Evolutionary conservation across 2,113 vertebrate species (phyloP).

Genomic region (Carassius gibelio): DNA sequence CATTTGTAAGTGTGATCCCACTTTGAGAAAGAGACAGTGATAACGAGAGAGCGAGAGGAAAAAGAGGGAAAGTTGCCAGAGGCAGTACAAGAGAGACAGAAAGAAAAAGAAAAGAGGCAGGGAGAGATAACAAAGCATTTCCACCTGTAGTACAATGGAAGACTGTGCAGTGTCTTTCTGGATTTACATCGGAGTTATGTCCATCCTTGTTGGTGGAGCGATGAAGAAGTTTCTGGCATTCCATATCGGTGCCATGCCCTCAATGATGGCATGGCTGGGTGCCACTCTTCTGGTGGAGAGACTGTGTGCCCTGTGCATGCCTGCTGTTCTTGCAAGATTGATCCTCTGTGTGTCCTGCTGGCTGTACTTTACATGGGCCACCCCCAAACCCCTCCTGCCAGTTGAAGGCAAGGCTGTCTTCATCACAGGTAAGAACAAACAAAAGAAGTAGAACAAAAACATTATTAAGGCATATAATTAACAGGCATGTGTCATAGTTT

Average conservation of each 20-base stretch:
- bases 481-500: neutral
- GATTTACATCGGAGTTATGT: slow-evolving; percentile 72
- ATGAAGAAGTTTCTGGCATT: slow-evolving; percentile 71
- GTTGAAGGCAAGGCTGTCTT: slow-evolving; percentile 70
- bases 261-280: slow-evolving; percentile 72
- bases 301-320: slow-evolving; percentile 68
- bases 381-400: slow-evolving; percentile 47
- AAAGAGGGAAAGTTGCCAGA: slow-evolving; percentile 24
- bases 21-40: slow-evolving; percentile 33
- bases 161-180: slow-evolving; percentile 71
- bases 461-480: neutral
- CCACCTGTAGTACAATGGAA: slow-evolving; percentile 64
- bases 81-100: slow-evolving; percentile 12
- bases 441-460: neutral
- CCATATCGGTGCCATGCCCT: slow-evolving; percentile 65
- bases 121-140: slow-evolving; percentile 18
- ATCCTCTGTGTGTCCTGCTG: slow-evolving; percentile 61
- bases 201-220: slow-evolving; percentile 66
- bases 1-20: slow-evolving; percentile 47
- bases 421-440: slow-evolving; percentile 74
- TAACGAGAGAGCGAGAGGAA: slow-evolving; percentile 7
- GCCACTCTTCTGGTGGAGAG: slow-evolving; percentile 72
- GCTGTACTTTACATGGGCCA: slow-evolving; percentile 54
- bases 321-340: slow-evolving; percentile 58
- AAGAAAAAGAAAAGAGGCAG: slow-evolving; percentile 12